A percentile compares a stretch with the other conserved stretches of the same genome.
Evolutionary conservation across 2,888 invertebrate species (phyloP).

Genomic region (Sipunculus nudus): DNA sequence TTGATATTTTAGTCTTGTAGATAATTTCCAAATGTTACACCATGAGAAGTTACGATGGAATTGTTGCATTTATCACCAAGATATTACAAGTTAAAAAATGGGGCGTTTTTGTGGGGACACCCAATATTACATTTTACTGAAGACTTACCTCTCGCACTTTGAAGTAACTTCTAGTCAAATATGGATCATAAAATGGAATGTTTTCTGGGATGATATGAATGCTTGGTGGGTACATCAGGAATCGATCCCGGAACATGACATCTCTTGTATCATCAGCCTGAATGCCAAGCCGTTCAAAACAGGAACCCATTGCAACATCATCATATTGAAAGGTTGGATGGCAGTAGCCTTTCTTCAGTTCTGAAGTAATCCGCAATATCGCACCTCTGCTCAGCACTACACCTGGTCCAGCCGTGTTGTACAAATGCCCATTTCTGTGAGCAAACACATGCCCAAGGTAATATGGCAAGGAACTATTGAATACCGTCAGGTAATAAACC

Average conservation of each 20-base stretch:
- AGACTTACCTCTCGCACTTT: conserved; percentile 16
- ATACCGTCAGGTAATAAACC: conserved; percentile 24
- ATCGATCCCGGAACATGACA: conserved; percentile 15
- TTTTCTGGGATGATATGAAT: conserved; percentile 6
- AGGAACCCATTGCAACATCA: conserved; percentile 14
- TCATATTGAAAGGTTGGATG: neutral
- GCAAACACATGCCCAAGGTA: conserved; percentile 22
- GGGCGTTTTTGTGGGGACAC: too few relatives aligned
- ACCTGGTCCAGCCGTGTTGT: conserved; percentile 21
- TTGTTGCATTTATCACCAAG: too few relatives aligned
- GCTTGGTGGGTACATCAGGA: conserved; percentile 21
- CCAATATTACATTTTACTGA: neutral
- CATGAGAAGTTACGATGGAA: too few relatives aligned
- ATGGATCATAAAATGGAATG: conserved; percentile 8
- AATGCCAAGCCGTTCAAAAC: conserved; percentile 16
- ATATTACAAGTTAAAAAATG: too few relatives aligned
- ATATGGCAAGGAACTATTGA: conserved; percentile 11
- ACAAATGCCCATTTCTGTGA: conserved; percentile 12
- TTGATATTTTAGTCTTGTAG: too few relatives aligned
- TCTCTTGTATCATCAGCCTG: conserved; percentile 15
- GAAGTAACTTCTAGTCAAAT: conserved; percentile 16
- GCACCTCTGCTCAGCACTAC: conserved; percentile 23
- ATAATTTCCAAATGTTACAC: too few relatives aligned
- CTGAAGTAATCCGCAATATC: conserved; percentile 10
- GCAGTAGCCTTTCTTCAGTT: conserved; percentile 19